Evolutionary conservation across 2,113 vertebrate genomes (phyloP).

Genomic region (Colinus virginianus): DNA sequence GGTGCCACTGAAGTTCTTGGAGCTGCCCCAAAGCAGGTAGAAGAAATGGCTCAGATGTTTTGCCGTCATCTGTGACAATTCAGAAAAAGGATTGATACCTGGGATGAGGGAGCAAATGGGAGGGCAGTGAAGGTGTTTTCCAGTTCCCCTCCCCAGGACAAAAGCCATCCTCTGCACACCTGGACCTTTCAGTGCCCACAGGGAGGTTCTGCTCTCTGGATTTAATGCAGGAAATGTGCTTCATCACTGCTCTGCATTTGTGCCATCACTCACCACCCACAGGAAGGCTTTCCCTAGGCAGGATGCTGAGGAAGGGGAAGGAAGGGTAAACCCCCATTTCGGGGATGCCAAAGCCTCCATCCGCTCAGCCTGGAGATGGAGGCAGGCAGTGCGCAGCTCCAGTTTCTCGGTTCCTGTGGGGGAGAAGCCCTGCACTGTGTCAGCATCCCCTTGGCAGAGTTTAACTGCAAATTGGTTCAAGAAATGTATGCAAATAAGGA

Average conservation of each 20-base stretch:
- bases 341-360: neutral
- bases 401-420: neutral
- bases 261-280: neutral
- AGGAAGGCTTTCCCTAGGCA: neutral
- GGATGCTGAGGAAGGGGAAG: neutral
- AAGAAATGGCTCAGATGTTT: neutral
- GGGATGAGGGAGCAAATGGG: neutral
- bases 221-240: neutral
- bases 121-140: neutral
- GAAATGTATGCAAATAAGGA: slow-evolving; percentile 50
- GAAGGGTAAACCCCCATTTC: neutral
- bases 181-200: neutral
- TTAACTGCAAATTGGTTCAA: slow-evolving; percentile 62
- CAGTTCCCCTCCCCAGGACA: neutral
- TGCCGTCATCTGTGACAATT: neutral
- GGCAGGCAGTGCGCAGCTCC: neutral
- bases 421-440: slow-evolving; percentile 36
- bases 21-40: neutral
- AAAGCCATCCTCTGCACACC: rapidly evolving
- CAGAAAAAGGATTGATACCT: neutral
- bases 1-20: neutral
- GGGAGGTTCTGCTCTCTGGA: neutral
- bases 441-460: slow-evolving; percentile 12
- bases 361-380: slow-evolving; percentile 2
- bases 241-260: neutral